Evolutionary conservation across 2,888 invertebrate species (phyloP).

Genomic region (Drosophila mayaguana): DNA sequence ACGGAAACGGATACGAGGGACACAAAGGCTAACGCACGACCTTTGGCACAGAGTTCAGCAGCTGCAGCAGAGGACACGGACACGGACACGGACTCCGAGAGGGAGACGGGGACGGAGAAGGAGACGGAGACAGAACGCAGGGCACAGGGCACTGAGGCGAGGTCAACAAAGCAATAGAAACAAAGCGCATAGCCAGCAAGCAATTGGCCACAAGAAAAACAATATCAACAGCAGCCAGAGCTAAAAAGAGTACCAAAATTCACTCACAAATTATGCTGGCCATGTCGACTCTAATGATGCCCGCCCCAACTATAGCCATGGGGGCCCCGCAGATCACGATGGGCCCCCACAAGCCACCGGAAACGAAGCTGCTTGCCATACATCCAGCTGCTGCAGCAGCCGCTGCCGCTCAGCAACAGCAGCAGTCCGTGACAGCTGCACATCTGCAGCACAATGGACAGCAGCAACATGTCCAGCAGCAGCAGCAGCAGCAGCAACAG

Average conservation of each 20-base stretch:
- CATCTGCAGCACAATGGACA: constrained; percentile 74
- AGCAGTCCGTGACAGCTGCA: constrained; percentile 73
- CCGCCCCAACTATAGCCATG: constrained; percentile 85
- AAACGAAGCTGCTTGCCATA: constrained; percentile 85
- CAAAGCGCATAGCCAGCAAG: constrained; percentile 45
- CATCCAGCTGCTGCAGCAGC: constrained; percentile 83
- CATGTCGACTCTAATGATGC: constrained; percentile 86
- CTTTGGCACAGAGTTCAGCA: constrained; percentile 77
- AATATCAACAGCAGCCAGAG: constrained; percentile 22
- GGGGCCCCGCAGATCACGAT: constrained; percentile 85
- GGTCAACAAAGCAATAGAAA: constrained; percentile 72
- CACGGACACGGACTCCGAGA: background rate
- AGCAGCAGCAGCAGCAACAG: constrained; percentile 68
- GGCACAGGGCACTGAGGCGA: constrained; percentile 41
- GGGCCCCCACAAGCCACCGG: constrained; percentile 85
- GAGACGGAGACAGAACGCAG: constrained; percentile 11
- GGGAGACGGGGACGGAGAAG: constrained; percentile 18
- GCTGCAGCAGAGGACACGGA: constrained; percentile 49
- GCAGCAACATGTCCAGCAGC: constrained; percentile 74
- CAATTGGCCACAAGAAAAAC: constrained; percentile 39
- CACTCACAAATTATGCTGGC: constrained; percentile 85
- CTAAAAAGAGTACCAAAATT: constrained; percentile 69
- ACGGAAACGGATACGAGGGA: constrained; percentile 16
- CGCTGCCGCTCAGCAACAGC: constrained; percentile 77
- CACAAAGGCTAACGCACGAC: constrained; percentile 80